These are phyloP conservation scores for Dasyprocta punctata DNA, from an alignment of 2,113 vertebrate genomes.

Conservation along the genomic window DNA sequence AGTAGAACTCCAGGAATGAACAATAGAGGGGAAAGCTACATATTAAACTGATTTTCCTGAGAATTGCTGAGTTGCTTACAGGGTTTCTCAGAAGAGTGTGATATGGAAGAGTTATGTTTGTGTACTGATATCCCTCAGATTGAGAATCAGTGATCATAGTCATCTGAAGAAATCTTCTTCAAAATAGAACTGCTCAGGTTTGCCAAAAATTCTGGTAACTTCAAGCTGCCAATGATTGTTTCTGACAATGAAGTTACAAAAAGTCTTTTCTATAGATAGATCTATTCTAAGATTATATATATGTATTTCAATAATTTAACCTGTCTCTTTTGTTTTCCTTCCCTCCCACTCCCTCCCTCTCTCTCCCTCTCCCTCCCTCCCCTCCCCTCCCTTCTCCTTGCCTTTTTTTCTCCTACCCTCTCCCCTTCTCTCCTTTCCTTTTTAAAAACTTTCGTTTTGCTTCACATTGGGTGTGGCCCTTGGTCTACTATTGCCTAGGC, in stretches of 20 bases:
- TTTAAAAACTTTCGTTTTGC: constrained; percentile 37
- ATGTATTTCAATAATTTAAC: not conserved
- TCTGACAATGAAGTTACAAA: constrained; percentile 3
- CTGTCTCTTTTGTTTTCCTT: not conserved
- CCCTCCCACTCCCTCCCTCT: too few species aligned
- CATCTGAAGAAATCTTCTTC: constrained; percentile 38
- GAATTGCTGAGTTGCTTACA: not conserved
- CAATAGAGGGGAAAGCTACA: not conserved
- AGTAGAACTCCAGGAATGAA: not conserved
- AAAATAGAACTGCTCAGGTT: not conserved
- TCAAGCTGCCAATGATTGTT: not conserved
- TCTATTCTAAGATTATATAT: not conserved
- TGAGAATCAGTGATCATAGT: not conserved
- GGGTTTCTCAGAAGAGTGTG: not conserved
- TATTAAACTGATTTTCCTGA: not conserved
- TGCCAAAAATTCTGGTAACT: not conserved
- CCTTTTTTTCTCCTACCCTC: not conserved
- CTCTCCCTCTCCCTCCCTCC: not conserved
- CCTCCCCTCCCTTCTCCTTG: too few species aligned
- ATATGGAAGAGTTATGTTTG: not conserved
- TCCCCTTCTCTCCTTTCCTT: not conserved
- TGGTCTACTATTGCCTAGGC: not conserved
- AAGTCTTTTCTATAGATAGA: not conserved
- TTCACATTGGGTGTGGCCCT: not conserved
- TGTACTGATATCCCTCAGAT: not conserved